Evolutionary conservation across 2,888 invertebrate genomes (phyloP).

Genomic region (Erebia ligea): DNA sequence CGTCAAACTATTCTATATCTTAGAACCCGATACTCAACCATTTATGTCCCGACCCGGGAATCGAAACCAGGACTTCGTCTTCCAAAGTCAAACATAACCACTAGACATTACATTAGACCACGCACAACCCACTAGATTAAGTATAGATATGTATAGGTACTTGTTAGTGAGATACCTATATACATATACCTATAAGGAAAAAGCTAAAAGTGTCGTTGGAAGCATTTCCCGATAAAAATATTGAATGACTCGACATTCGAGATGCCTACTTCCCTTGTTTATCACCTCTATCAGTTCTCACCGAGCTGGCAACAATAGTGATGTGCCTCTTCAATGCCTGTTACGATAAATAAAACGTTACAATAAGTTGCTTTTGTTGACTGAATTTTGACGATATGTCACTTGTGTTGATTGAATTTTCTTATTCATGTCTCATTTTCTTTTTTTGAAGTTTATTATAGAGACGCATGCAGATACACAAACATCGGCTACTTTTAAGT

Average conservation of each 20-base stretch:
- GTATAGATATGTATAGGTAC: not conserved
- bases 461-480: too few relatives aligned
- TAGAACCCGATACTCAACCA: too few relatives aligned
- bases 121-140: too few relatives aligned
- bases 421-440: not conserved
- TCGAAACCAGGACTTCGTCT: too few relatives aligned
- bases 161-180: too few relatives aligned
- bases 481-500: too few relatives aligned
- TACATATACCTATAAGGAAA: constrained; percentile 8
- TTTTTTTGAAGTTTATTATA: too few relatives aligned
- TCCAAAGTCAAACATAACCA: too few relatives aligned
- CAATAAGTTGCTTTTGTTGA: not conserved
- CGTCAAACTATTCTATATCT: too few relatives aligned
- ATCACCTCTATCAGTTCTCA: constrained; percentile 24
- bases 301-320: constrained; percentile 15
- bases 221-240: constrained; percentile 32
- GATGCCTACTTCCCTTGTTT: constrained; percentile 39
- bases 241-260: constrained; percentile 35
- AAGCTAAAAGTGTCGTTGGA: constrained; percentile 21
- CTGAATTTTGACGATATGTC: not conserved
- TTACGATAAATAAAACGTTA: not conserved
- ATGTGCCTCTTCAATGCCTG: not conserved
- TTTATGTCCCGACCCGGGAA: too few relatives aligned
- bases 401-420: not conserved
- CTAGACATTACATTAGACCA: not conserved